These are phyloP conservation scores for Phoxinus phoxinus DNA, from an alignment of 2,113 vertebrate species.

Conservation along the genomic window DNA sequence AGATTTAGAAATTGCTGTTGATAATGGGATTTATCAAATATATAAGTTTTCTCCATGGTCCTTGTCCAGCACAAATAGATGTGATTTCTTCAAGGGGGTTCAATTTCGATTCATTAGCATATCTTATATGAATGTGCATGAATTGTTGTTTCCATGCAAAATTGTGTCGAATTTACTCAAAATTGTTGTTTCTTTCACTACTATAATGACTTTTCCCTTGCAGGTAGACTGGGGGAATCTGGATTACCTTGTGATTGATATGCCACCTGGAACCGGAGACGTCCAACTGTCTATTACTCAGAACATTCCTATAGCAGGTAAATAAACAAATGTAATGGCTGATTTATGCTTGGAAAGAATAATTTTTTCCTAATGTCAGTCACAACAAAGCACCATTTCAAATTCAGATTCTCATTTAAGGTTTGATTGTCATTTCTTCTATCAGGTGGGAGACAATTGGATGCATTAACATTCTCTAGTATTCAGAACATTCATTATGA, in stretches of 20 bases:
- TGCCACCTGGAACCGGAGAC: conserved; percentile 97
- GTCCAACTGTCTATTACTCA: conserved; percentile 94
- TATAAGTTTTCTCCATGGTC: neutral
- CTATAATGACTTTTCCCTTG: conserved; percentile 57
- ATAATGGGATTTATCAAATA: neutral
- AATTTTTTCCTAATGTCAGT: neutral
- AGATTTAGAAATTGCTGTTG: neutral
- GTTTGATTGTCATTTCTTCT: neutral
- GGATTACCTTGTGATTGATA: conserved; percentile 95
- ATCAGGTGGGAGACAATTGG: neutral
- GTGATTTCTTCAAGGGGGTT: neutral
- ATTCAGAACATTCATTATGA: neutral
- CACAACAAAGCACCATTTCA: neutral
- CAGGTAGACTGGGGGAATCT: conserved; percentile 94
- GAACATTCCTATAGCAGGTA: conserved; percentile 91
- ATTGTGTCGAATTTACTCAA: neutral
- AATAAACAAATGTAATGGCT: neutral
- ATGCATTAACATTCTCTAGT: neutral
- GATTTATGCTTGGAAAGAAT: neutral
- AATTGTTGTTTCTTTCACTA: no score
- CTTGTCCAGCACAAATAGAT: conserved; percentile 1
- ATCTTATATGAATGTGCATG: neutral
- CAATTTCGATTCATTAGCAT: neutral
- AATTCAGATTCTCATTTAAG: neutral
- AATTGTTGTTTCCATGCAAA: neutral